phyloP scores from a whole-genome alignment of 92 coral and sea anemone species.

The Umimayanthus kanabou region DNA sequence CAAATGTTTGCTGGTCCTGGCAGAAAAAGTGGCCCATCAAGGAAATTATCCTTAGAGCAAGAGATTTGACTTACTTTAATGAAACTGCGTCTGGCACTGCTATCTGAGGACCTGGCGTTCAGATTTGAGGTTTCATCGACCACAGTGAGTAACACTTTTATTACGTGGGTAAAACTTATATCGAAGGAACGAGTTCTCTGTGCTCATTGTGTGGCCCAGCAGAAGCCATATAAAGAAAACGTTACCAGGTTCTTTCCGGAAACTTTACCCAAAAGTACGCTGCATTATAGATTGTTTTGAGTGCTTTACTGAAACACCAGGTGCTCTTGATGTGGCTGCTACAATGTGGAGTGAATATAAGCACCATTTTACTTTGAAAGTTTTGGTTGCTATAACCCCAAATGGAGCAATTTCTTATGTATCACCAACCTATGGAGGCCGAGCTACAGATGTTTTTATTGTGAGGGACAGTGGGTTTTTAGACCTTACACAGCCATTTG shows the following conservation, averaged over 20 bases:
- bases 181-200: slow-evolving; percentile 42
- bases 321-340: slow-evolving; percentile 67
- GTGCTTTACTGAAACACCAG: slow-evolving; percentile 68
- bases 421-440: slow-evolving; percentile 43
- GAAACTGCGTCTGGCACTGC: slow-evolving; percentile 41
- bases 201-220: slow-evolving; percentile 59
- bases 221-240: slow-evolving; percentile 51
- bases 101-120: slow-evolving; percentile 56
- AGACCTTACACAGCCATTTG: too few species aligned
- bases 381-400: slow-evolving; percentile 48
- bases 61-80: slow-evolving; percentile 34
- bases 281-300: slow-evolving; percentile 69
- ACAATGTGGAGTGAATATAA: slow-evolving; percentile 74
- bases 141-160: slow-evolving; percentile 47
- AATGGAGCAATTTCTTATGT: slow-evolving; percentile 50
- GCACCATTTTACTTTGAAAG: slow-evolving; percentile 61
- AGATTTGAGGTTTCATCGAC: slow-evolving; percentile 39
- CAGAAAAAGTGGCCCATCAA: slow-evolving; percentile 36
- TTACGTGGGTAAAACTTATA: neutral
- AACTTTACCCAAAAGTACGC: slow-evolving; percentile 59
- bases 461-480: slow-evolving; percentile 9
- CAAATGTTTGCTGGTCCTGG: slow-evolving; percentile 29
- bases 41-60: slow-evolving; percentile 40
- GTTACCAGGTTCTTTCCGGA: slow-evolving; percentile 47
- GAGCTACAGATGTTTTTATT: slow-evolving; percentile 41